These are phyloP conservation scores for Enoplolaimus lenunculus DNA, from an alignment of 2,888 invertebrate genomes.

Conservation along the genomic window DNA sequence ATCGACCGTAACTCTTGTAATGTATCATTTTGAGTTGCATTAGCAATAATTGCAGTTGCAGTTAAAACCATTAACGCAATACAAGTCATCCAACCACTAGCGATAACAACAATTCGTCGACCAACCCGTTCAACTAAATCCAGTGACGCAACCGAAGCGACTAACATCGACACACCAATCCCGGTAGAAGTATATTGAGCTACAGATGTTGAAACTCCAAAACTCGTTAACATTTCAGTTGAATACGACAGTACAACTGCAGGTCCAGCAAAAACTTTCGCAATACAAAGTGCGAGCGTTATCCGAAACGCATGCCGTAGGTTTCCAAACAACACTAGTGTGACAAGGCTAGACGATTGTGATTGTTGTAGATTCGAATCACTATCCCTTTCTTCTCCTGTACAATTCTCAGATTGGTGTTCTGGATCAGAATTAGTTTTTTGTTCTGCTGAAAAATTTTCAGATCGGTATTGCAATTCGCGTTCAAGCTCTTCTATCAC, in stretches of 20 bases:
- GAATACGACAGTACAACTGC: neutral
- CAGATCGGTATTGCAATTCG: neutral
- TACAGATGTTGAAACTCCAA: neutral
- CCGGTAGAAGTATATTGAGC: neutral
- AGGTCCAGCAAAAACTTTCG: neutral
- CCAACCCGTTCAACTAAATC: neutral
- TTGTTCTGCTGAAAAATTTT: neutral
- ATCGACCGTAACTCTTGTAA: neutral
- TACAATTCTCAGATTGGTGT: neutral
- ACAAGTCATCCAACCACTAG: neutral
- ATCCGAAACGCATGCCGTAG: neutral
- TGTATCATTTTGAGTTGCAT: neutral
- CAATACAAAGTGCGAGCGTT: neutral
- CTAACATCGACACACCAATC: neutral
- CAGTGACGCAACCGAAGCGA: neutral
- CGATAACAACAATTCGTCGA: neutral
- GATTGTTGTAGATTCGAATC: too few species aligned
- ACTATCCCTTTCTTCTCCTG: too few species aligned
- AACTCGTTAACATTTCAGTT: neutral
- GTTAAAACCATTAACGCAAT: neutral
- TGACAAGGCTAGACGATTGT: neutral
- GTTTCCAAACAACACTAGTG: neutral
- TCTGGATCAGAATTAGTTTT: neutral
- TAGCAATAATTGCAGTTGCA: neutral
- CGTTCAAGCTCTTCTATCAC: neutral